Evolutionary conservation across 2,888 invertebrate genomes (phyloP).

Genomic region (Cordilura impudica): DNA sequence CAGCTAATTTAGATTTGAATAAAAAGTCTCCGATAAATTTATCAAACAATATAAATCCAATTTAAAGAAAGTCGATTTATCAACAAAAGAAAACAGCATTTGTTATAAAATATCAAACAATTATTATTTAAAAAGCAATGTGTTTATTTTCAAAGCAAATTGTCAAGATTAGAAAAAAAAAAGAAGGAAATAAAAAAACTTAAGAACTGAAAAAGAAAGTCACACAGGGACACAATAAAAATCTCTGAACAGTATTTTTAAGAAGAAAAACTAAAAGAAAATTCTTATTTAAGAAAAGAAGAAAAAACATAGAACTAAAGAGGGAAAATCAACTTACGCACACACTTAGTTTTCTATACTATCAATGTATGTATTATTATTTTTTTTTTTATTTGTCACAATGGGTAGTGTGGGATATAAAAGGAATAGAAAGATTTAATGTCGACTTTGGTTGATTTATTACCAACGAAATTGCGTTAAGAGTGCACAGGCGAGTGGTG

Average conservation of each 20-base stretch:
- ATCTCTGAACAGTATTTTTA: neutral
- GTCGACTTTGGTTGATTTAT: conserved; percentile 77
- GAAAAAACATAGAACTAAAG: conserved; percentile 62
- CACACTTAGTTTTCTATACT: conserved; percentile 28
- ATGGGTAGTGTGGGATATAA: conserved; percentile 62
- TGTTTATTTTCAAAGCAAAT: conserved; percentile 68
- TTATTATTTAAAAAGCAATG: conserved; percentile 64
- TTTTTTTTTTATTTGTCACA: conserved; percentile 47
- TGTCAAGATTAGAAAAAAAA: conserved; percentile 43
- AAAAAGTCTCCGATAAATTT: neutral
- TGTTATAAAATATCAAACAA: conserved; percentile 38
- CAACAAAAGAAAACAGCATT: conserved; percentile 23
- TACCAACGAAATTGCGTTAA: conserved; percentile 76
- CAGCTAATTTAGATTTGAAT: neutral
- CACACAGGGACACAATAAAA: conserved; percentile 30
- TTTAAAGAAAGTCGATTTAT: neutral
- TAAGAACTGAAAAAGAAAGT: conserved; percentile 63
- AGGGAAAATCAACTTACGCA: conserved; percentile 52
- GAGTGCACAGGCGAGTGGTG: conserved; percentile 43
- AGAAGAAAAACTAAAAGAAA: conserved; percentile 66
- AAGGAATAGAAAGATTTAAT: conserved; percentile 74
- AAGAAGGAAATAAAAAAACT: conserved; percentile 41
- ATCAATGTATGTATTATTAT: conserved; percentile 29
- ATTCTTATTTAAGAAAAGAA: conserved; percentile 55
- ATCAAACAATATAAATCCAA: neutral